Percentiles rank a stretch among this genome's conserved stretches.
phyloP scores from a whole-genome alignment of 2,797 vertebrate genomes.

The Anabacerthia variegaticeps region DNA sequence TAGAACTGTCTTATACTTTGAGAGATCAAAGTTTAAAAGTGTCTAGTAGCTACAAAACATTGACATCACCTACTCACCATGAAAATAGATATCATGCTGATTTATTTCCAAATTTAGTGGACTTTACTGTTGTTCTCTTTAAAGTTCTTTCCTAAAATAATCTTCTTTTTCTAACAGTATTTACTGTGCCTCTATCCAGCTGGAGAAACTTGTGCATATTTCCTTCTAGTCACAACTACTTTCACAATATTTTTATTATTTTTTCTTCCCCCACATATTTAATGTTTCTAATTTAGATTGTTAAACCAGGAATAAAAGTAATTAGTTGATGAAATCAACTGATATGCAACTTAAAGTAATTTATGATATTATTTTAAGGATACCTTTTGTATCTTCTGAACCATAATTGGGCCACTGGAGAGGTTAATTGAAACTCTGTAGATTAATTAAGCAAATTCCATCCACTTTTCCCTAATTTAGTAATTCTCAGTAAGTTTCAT shows the following conservation, averaged over 20 bases:
- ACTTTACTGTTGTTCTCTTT: background rate
- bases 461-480: slow-evolving; percentile 36
- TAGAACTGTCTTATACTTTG: background rate
- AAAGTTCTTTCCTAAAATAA: background rate
- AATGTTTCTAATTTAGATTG: slow-evolving; percentile 31
- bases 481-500: slow-evolving; percentile 31
- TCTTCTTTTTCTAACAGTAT: background rate
- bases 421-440: slow-evolving; percentile 67
- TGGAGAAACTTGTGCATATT: background rate
- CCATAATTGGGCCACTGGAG: slow-evolving; percentile 28
- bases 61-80: background rate
- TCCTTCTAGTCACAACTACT: slow-evolving; percentile 4
- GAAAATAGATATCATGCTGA: background rate
- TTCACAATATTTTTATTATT: slow-evolving; percentile 40
- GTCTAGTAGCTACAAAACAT: background rate
- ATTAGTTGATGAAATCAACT: slow-evolving; percentile 10
- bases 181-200: background rate
- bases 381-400: slow-evolving; percentile 50
- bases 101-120: background rate
- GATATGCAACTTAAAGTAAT: slow-evolving; percentile 33
- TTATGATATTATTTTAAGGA: slow-evolving; percentile 39
- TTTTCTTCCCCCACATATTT: slow-evolving; percentile 3
- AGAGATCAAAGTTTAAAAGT: background rate
- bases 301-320: slow-evolving; percentile 44
- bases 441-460: slow-evolving; percentile 55